A percentile compares a stretch with the other conserved stretches of the same genome.
These are phyloP conservation scores for Protosalanx chinensis DNA, from an alignment of 2,797 vertebrate genomes.

Conservation along the genomic window DNA sequence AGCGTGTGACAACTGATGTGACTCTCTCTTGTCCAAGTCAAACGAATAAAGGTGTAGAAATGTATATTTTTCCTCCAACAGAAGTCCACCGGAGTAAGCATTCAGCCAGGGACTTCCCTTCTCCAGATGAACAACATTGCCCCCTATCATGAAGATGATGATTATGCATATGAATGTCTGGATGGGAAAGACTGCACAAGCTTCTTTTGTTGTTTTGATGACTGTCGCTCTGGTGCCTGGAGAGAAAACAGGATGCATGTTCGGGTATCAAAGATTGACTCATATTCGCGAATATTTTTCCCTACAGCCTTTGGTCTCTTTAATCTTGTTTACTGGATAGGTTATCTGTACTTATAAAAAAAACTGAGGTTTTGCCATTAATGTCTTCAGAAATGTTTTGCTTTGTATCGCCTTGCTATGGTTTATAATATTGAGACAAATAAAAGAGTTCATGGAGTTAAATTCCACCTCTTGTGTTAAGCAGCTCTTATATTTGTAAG, in stretches of 20 bases:
- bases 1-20: too few species aligned
- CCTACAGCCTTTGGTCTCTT: constrained; percentile 96
- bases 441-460: not conserved
- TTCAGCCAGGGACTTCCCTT: constrained; percentile 84
- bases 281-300: constrained; percentile 93
- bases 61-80: constrained; percentile 49
- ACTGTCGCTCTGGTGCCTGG: constrained; percentile 92
- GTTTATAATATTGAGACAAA: constrained; percentile 11
- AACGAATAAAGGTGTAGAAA: not conserved
- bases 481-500: constrained; percentile 11
- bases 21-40: not conserved
- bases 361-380: constrained; percentile 40
- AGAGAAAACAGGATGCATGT: constrained; percentile 92
- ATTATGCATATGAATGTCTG: constrained; percentile 87
- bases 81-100: constrained; percentile 76
- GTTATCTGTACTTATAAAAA: constrained; percentile 90
- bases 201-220: constrained; percentile 97
- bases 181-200: constrained; percentile 93
- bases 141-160: constrained; percentile 80
- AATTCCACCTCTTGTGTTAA: constrained; percentile 16
- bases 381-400: constrained; percentile 36
- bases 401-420: constrained; percentile 38
- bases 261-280: constrained; percentile 92
- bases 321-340: constrained; percentile 95
- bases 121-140: constrained; percentile 89